A percentile compares a stretch with the other conserved stretches of the same genome.
Conservation (phyloP, 2,797 vertebrate genomes). For the Poecilia velifera region DNA sequence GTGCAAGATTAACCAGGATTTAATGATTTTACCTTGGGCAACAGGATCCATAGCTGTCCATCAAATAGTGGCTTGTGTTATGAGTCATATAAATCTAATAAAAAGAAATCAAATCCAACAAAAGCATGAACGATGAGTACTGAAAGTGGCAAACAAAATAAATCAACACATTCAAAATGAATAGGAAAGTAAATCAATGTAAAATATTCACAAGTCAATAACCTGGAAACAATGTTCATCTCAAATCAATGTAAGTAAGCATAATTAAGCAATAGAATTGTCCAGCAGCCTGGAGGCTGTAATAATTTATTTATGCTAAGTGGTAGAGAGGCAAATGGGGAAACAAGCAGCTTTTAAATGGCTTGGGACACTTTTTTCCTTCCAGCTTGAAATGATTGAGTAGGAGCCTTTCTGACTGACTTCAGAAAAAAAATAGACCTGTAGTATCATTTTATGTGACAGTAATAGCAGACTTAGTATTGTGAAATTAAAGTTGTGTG, state of each 20-base stretch:
- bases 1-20: constrained; percentile 57
- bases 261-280: constrained; percentile 53
- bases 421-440: constrained; percentile 20
- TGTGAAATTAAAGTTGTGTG: constrained; percentile 28
- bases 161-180: constrained; percentile 71
- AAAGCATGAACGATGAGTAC: constrained; percentile 72
- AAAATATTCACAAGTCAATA: constrained; percentile 34
- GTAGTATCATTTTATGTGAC: constrained; percentile 21
- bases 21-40: constrained; percentile 76
- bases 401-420: neutral
- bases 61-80: constrained; percentile 79
- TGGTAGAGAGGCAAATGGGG: constrained; percentile 35
- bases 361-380: constrained; percentile 12
- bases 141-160: constrained; percentile 72
- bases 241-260: constrained; percentile 56
- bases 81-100: constrained; percentile 83
- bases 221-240: constrained; percentile 41
- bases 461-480: constrained; percentile 37
- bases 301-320: constrained; percentile 45
- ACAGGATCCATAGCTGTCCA: constrained; percentile 77
- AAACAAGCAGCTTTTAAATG: constrained; percentile 25
- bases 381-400: constrained; percentile 19
- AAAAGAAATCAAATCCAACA: constrained; percentile 82
- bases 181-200: constrained; percentile 60
- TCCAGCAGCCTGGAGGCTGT: constrained; percentile 47